Evolutionary conservation across 2,888 invertebrate species (phyloP), one percentile per base, ranked within the genome.

Genomic region (Gerris lacustris): DNA sequence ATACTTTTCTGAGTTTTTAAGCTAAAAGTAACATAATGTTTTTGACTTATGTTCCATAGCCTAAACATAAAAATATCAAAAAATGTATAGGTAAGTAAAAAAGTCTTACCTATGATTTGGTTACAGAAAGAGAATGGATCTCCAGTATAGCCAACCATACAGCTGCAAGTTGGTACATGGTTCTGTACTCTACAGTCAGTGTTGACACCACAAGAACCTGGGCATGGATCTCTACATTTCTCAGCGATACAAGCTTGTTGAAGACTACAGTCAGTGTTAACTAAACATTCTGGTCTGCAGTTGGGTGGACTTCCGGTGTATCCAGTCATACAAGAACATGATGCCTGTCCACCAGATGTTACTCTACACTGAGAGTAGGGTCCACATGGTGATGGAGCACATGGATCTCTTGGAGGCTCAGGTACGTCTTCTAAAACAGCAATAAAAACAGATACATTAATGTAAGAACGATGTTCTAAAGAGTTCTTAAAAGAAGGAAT

Each of bases 71-170:
- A n/a, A n/a, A n/a, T n/a, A n/a, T n/a, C n/a, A 31, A 31, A 31
- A 31, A 31, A 31, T 1, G 31, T 1, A 31, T 31, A 31, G 31
- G 31, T 31, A 31, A 31, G 31, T 31, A 31, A 31, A 31, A 55
- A 55, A 55, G 11, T 75, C 78, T 75, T 79, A 85, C 85, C 83
- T 81, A 83, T 81, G 78, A 86, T 84, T 70, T 81, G 81, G 70
- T 88, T 81, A 78, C 92, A 92, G 78, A 91, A 90, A 62, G 90
- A 85, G 77, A 92, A 92, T 67, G 92, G 90, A 82, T 92, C 90
- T 73, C 94, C 94, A 9, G 87, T 88, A 79, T 84, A 92, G 75
- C 90, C 90, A 47, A 84, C 80, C 44, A 85, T 84, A 78, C 94
- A 95, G 6, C 86, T 88, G 78, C 94, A 94, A 1, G 90, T 88